Base-by-base conservation (phyloP, 2,888 invertebrate species). In the Xanthia togata region DNA sequence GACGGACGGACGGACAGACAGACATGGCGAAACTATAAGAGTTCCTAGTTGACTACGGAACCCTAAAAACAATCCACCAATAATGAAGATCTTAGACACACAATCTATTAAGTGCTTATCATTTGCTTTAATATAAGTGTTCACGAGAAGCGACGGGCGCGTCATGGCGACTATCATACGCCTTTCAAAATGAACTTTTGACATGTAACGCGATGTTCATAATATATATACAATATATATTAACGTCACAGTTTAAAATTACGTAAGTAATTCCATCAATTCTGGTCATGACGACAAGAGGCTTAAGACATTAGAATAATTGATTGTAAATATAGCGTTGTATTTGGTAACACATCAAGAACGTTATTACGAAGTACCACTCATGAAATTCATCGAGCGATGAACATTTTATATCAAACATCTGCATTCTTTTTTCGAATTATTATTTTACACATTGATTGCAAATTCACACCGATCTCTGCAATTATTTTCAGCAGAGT, bases 71-170 rank as follows among this genome's bases (percentile, higher is more conserved):
- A 50, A 59, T 41, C 59, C 76, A 70, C 70, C 8, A 4, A 76
- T 41, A 41, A 93, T 88, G 68, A 91, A 92, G 1, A 90, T 82
- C 74, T 92, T 93, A 0, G 94, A 92, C 71, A 93, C 79, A n/a
- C 70, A 53, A 74, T 94, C 94, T 41, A 93, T 79, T 63, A 85
- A 86, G 1, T 74, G 80, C 69, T 89, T 89, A 11, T 86, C 79
- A 63, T 84, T 83, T 73, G 83, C 76, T 76, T 87, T 78, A 17
- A 93, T 78, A 70, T 90, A 92, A 38, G 92, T 92, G 69, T 94
- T 93, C 20, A 92, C 88, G 35, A 88, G 90, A 67, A 92, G 89
- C 8, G 87, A 79, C 6, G 90, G 89, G 50, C 90, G 89, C 89
- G 91, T 79, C 93, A 92, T 91, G 74, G 72, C 76, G 79, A 47